Evolutionary conservation across 2,888 invertebrate species (phyloP).

Genomic region (Rhogogaster chlorosoma): DNA sequence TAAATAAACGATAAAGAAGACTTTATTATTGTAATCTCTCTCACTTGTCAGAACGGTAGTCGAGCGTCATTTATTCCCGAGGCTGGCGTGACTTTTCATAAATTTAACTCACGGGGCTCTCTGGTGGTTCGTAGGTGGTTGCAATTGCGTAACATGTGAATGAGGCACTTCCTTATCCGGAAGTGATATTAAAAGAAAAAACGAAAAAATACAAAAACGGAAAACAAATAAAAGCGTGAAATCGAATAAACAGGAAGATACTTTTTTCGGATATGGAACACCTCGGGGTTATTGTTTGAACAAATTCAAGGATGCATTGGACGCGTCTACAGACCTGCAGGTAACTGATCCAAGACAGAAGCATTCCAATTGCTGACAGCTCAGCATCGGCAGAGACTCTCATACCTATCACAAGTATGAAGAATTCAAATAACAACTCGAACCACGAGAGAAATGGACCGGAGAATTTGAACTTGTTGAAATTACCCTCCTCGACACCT

Average conservation of each 20-base stretch:
- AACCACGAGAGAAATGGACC: constrained; percentile 72
- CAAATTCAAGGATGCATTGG: constrained; percentile 18
- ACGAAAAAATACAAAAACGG: not conserved
- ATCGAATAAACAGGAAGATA: not conserved
- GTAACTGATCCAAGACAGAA: constrained; percentile 16
- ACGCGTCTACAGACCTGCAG: not conserved
- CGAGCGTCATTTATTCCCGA: constrained; percentile 37
- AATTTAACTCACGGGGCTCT: constrained; percentile 15
- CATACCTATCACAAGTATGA: constrained; percentile 55
- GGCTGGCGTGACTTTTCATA: constrained; percentile 34
- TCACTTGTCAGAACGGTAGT: constrained; percentile 20
- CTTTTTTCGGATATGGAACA: constrained; percentile 18
- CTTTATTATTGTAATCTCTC: constrained; percentile 45
- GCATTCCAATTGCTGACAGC: constrained; percentile 3
- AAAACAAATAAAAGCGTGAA: not conserved
- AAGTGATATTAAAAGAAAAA: not conserved
- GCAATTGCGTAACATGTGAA: constrained; percentile 40
- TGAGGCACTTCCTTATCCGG: constrained; percentile 23
- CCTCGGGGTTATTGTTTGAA: constrained; percentile 4
- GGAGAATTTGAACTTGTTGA: constrained; percentile 69
- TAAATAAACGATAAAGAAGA: constrained; percentile 42
- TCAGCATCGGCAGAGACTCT: constrained; percentile 9
- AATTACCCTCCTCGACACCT: constrained; percentile 65
- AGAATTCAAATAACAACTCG: constrained; percentile 65
- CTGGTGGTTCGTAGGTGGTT: constrained; percentile 38